Conservation (phyloP, 2,888 invertebrate species). For the Scrobipalpa atriplicella region DNA sequence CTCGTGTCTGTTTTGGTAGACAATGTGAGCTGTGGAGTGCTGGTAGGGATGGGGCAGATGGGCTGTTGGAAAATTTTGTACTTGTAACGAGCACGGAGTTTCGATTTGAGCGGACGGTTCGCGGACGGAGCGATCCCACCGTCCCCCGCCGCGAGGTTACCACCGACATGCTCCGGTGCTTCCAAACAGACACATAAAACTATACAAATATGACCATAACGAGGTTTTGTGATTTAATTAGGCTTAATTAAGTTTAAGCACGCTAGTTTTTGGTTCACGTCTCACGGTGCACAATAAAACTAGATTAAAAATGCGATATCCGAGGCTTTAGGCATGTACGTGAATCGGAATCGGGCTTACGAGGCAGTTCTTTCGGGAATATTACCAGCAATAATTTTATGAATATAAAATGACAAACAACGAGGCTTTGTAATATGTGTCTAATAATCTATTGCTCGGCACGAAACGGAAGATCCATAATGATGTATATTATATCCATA, state of each 20-base stretch:
- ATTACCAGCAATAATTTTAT: neutral
- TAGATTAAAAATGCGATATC: conserved; percentile 50
- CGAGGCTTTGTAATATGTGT: neutral
- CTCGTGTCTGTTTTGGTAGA: conserved; percentile 16
- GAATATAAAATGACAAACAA: neutral
- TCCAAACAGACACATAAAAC: conserved; percentile 38
- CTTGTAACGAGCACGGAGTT: neutral
- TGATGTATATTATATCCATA: conserved; percentile 40
- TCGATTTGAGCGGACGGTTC: neutral
- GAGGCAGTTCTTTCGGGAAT: neutral
- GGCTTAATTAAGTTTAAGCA: conserved; percentile 68
- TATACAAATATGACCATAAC: conserved; percentile 55
- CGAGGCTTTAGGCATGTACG: conserved; percentile 24
- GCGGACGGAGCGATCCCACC: neutral
- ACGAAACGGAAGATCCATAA: neutral
- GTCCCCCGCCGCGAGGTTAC: conserved; percentile 22
- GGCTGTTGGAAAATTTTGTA: neutral
- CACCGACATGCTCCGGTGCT: conserved; percentile 34
- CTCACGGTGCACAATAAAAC: conserved; percentile 63
- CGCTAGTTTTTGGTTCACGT: conserved; percentile 50
- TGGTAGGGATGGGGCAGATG: neutral
- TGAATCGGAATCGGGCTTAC: neutral
- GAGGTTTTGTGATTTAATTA: conserved; percentile 66
- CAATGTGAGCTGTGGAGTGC: neutral
- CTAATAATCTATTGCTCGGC: neutral